Percentiles rank a stretch among this genome's conserved stretches.
Evolutionary conservation across 2,888 invertebrate genomes (phyloP).

Genomic region (Emesis russula): DNA sequence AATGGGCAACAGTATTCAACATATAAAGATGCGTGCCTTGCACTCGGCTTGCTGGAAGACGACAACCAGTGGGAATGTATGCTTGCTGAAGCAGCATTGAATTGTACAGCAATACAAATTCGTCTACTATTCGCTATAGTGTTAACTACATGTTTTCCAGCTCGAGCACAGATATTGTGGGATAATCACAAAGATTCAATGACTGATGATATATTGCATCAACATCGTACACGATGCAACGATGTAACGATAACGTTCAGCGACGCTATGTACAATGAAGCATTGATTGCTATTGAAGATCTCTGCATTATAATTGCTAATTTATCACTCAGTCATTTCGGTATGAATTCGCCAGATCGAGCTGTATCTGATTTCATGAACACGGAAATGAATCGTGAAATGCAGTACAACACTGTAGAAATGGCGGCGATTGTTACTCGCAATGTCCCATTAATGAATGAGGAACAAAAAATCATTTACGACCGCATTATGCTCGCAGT

Average conservation of each 20-base stretch:
- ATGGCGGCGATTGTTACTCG: constrained; percentile 70
- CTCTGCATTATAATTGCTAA: neutral
- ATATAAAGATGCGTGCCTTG: constrained; percentile 69
- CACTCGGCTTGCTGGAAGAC: constrained; percentile 82
- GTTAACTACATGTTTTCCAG: constrained; percentile 85
- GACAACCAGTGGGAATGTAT: constrained; percentile 66
- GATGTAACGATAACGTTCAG: constrained; percentile 81
- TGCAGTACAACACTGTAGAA: constrained; percentile 77
- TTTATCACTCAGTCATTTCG: constrained; percentile 51
- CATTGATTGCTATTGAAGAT: neutral
- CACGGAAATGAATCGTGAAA: constrained; percentile 81
- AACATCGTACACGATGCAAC: constrained; percentile 78
- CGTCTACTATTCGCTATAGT: constrained; percentile 86
- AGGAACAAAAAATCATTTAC: too few relatives aligned
- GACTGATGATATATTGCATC: constrained; percentile 82
- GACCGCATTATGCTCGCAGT: too few relatives aligned
- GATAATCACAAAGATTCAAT: constrained; percentile 81
- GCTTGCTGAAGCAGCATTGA: constrained; percentile 51
- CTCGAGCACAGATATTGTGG: constrained; percentile 51
- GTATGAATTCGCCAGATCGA: constrained; percentile 72
- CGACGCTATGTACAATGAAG: constrained; percentile 37
- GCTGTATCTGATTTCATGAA: constrained; percentile 76
- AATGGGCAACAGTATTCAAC: constrained; percentile 49
- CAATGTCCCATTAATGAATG: too few relatives aligned
- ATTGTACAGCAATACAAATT: constrained; percentile 65